Base-by-base conservation (phyloP, 2,888 invertebrate species). In the Metalampra italica region DNA sequence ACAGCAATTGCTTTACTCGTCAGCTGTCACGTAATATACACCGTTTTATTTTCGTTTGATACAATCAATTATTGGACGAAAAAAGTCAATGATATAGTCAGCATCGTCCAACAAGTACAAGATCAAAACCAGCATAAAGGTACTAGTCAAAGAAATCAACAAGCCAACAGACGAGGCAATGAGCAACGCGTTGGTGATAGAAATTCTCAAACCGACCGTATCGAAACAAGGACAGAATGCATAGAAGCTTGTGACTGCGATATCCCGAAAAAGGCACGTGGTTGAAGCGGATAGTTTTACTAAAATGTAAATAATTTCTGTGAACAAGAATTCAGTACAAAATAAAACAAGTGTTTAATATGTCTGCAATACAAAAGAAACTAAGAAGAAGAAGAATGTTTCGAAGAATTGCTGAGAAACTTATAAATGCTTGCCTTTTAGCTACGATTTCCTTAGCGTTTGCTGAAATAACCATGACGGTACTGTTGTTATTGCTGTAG, bases 381-480 rank as follows among this genome's bases (percentile, higher is more conserved):
- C 48, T 69, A 8, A 66, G 55, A 50, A 67, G 72, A 47, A 66
- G 50, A 43, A 66, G 62, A 46, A 55, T 62, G 54, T 45, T 83
- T 11, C 66, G 71, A 11, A 77, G 59, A 37, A 53, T 82, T 36
- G 59, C 72, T 9, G 78, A 82, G 55, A 73, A 66, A 51, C 41
- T 78, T 11, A 58, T 84, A 43, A 75, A 77, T 52, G 66, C 64
- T 9, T 75, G 77, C 47, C 53, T 87, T 7, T 50, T 82, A 1
- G 68, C 75, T 1, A 80, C 82, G 0, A 67, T 83, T 40, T 71
- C 80, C 9, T 58, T 84, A 36, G 78, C 83, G 1, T 74, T 79
- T 50, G 73, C 73, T 42, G 84, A 85, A 62, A 76, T 83, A 38
- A 61, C 74, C 36, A 52, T 83, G 51, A 75, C 78, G 0, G 34